A percentile compares a stretch with the other conserved stretches of the same genome.
Conservation (phyloP, 2,888 invertebrate genomes). For the Cordilura impudica region DNA sequence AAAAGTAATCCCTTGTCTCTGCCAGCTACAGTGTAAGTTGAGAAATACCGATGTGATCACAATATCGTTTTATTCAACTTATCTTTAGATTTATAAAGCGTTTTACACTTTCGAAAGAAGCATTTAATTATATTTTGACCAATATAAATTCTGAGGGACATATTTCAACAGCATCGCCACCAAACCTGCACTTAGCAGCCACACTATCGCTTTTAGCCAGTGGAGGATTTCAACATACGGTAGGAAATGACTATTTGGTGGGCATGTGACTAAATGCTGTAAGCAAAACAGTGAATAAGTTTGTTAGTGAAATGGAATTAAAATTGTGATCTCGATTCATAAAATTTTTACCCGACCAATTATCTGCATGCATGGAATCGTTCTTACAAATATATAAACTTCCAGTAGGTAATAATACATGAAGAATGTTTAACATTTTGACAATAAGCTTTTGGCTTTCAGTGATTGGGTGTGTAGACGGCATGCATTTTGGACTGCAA, state of each 20-base stretch:
- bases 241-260: slow-evolving; percentile 23
- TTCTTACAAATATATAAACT: slow-evolving; percentile 28
- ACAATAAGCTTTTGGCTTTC: no score
- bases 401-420: slow-evolving; percentile 32
- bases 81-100: slow-evolving; percentile 21
- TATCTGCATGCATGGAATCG: not conserved
- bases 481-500: not conserved
- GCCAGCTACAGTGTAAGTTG: not conserved
- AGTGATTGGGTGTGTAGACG: not conserved
- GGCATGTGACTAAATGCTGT: slow-evolving; percentile 14
- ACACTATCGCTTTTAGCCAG: slow-evolving; percentile 3
- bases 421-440: no score
- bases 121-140: slow-evolving; percentile 11
- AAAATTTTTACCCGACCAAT: slow-evolving; percentile 11
- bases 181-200: slow-evolving; percentile 13
- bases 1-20: not conserved
- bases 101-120: slow-evolving; percentile 26
- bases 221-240: not conserved
- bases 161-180: not conserved
- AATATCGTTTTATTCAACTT: not conserved
- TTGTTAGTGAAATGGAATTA: slow-evolving; percentile 11
- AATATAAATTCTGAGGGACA: not conserved
- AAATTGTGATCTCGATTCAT: slow-evolving; percentile 12
- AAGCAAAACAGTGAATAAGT: slow-evolving; percentile 2
- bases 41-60: no score